Percentiles rank a stretch among this genome's conserved stretches.
Conservation (phyloP, 92 coral and sea anemone species). For the Siderastrea siderea region DNA sequence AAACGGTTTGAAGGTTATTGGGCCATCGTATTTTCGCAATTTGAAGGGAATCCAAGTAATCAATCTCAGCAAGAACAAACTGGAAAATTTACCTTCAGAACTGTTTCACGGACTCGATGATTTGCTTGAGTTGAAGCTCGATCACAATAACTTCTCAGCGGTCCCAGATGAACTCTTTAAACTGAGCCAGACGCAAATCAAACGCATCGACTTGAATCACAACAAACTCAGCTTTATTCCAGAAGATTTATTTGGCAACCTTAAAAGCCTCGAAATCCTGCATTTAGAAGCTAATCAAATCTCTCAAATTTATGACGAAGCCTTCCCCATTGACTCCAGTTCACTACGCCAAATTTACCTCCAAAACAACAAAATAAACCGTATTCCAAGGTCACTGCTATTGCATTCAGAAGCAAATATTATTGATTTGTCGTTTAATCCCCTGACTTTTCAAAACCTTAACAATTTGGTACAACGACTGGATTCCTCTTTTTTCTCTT, state of each 20-base stretch:
- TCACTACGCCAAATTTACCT: conserved; percentile 47
- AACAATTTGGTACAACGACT: conserved; percentile 47
- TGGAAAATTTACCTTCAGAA: neutral
- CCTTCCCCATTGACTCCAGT: conserved; percentile 69
- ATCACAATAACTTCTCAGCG: conserved; percentile 64
- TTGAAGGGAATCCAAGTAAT: conserved; percentile 30
- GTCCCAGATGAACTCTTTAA: conserved; percentile 48
- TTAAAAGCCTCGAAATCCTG: conserved; percentile 43
- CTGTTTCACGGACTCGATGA: conserved; percentile 22
- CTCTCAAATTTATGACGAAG: conserved; percentile 28
- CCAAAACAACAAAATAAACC: conserved; percentile 48
- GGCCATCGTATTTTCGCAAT: conserved; percentile 25
- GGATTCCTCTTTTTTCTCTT: neutral
- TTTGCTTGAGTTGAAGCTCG: conserved; percentile 46
- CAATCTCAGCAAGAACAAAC: conserved; percentile 13
- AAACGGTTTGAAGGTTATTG: conserved; percentile 16
- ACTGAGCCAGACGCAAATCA: conserved; percentile 27
- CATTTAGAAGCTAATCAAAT: conserved; percentile 65
- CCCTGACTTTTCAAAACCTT: conserved; percentile 44
- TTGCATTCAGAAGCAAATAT: conserved; percentile 36
- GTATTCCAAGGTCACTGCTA: conserved; percentile 49
- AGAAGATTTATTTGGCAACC: conserved; percentile 26
- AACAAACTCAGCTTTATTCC: conserved; percentile 47
- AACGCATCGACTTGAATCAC: conserved; percentile 49
- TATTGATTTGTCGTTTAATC: conserved; percentile 53